Evolutionary conservation across 2,113 vertebrate species (phyloP), one percentile per base, ranked within the genome.

Genomic region (Charadrius vociferus): DNA sequence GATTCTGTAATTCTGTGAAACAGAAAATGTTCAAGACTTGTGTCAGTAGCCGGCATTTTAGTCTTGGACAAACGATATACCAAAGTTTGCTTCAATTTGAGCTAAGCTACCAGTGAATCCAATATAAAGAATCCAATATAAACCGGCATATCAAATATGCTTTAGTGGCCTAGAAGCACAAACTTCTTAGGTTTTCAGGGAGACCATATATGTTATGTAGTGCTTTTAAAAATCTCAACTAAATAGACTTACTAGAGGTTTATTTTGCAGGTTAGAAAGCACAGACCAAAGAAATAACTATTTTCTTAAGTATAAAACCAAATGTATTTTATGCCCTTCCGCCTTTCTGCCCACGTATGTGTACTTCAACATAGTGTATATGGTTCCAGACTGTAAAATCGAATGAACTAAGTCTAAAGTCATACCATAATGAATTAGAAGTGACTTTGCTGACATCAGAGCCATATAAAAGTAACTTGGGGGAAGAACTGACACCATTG

Each of bases 61-160:
- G 93, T 93, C 92, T 90, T 96, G 81, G 53, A 94, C 92, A 90
- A 96, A 94, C 66, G 85, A 92, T 83, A 92, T 36, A 96, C n/a
- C 78, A 95, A 91, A 93, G 61, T 66, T 49, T 77, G 30, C 81
- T 94, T 80, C 85, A 86, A 36, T 93, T 93, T 65, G 32, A 95
- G 66, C 87, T 94, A 91, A 77, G 62, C 61, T 95, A 86, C 53
- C 78, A 90, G 78, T 77, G 81, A 95, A 92, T 95, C 74, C 92
- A 94, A 71, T 92, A 91, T 63, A 89, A 86, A 81, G 80, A 88
- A 94, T 91, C 63, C 88, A 95, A 75, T 89, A 97, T 81, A 91
- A 91, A 86, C 65, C 90, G 73, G 61, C 49, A 77, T 87, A 87
- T 89, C 84, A 93, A 91, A 94, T 85, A 75, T 30, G 66, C 23